Percentiles rank a stretch among this genome's conserved stretches.
phyloP scores from a whole-genome alignment of 2,888 invertebrate species.

The Malthinus seriepunctatus region DNA sequence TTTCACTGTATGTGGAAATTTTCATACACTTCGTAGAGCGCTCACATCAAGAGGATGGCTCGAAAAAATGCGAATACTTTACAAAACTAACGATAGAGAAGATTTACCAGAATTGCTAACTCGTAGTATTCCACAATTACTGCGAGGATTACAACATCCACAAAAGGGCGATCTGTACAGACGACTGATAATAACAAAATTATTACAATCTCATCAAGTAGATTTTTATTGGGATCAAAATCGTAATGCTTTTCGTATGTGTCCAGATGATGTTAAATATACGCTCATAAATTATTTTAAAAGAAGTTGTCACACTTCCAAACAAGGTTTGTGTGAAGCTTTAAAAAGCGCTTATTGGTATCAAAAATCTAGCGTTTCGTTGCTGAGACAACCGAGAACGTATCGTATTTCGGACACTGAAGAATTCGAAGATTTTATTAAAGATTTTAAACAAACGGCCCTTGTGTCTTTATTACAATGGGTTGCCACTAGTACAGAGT shows the following conservation, averaged over 20 bases:
- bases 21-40: constrained; percentile 60
- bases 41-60: constrained; percentile 72
- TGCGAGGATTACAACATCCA: constrained; percentile 43
- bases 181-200: constrained; percentile 60
- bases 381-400: constrained; percentile 73
- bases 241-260: constrained; percentile 45
- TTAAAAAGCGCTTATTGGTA: constrained; percentile 68
- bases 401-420: constrained; percentile 64
- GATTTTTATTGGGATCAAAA: constrained; percentile 73
- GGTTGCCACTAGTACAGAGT: constrained; percentile 49
- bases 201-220: constrained; percentile 65
- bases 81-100: constrained; percentile 44
- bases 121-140: constrained; percentile 42
- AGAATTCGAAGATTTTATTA: constrained; percentile 63
- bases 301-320: constrained; percentile 55
- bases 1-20: constrained; percentile 60
- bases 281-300: constrained; percentile 49
- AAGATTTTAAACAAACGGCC: constrained; percentile 79
- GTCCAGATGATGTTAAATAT: constrained; percentile 45
- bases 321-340: constrained; percentile 59
- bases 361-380: constrained; percentile 61
- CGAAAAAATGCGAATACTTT: constrained; percentile 63
- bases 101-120: constrained; percentile 37
- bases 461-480: constrained; percentile 76
- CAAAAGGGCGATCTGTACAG: constrained; percentile 41